A percentile compares a stretch with the other conserved stretches of the same genome.
Conservation (phyloP, 2,113 vertebrate genomes). For the Vidua macroura region DNA sequence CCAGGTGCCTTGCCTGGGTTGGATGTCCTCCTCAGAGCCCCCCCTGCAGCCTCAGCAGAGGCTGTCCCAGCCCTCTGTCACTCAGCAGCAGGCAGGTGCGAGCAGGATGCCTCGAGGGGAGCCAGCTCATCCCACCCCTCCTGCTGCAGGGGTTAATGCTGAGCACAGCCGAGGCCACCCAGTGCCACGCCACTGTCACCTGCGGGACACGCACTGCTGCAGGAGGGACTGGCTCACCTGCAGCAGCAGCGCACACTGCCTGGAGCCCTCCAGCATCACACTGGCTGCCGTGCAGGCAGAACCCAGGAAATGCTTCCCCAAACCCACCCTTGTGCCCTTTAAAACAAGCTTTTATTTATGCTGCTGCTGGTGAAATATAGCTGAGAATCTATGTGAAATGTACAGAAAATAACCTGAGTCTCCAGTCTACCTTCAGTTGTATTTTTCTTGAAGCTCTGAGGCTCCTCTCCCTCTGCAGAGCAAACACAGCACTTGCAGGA, state of each 20-base stretch:
- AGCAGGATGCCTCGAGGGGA: background rate
- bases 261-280: background rate
- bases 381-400: background rate
- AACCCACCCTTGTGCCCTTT: background rate
- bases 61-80: background rate
- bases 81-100: background rate
- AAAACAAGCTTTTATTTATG: background rate
- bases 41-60: background rate
- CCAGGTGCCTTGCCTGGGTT: background rate
- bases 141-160: accelerated
- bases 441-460: background rate
- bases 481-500: background rate
- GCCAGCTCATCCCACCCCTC: background rate
- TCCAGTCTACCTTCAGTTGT: background rate
- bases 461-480: slow-evolving; percentile 30
- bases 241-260: background rate
- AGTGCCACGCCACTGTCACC: accelerated
- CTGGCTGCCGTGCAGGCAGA: background rate
- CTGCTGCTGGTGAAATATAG: background rate
- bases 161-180: background rate
- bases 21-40: accelerated
- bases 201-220: accelerated
- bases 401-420: background rate
- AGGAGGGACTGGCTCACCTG: background rate
- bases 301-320: background rate